Base-by-base conservation (phyloP, 1,140 invertebrate species). In the Proctacanthus coquilletti region DNA sequence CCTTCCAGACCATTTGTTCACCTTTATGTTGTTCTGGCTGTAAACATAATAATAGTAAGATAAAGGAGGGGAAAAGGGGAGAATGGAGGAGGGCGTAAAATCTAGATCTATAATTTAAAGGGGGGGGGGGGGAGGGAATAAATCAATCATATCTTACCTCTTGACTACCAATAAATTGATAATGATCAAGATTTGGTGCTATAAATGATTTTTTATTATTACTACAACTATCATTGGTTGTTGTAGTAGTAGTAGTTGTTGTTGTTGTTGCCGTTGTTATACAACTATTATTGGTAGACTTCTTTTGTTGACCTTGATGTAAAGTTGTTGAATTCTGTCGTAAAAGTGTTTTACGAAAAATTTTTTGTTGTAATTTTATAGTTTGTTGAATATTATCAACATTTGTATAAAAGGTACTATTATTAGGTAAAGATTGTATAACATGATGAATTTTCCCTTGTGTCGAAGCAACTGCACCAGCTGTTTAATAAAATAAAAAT, bases 371-470 rank as follows among this genome's bases (percentile, higher is more conserved):
- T 3, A 80, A 59, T 42, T 74, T 59, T 52, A 81, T 81, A 5
- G 78, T 81, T 49, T 80, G 74, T 43, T 79, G 69, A 10, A 82
- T 55, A 51, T 81, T 79, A 3, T 72, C 75, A 18, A 71, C 68
- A 46, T 80, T 80, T 5, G 78, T 82, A 55, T 80, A 81, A 76
- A 80, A 79, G 0, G 71, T n/a, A n/a, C n/a, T n/a, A n/a, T n/a
- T 72, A 14, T 71, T 64, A 1, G 63, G 60, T 1, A 63, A 50
- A 3, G 66, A 9, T 13, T 27, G 8, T 8, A 13, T n/a, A n/a
- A n/a, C n/a, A n/a, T n/a, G n/a, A n/a, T n/a, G n/a, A n/a, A n/a
- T n/a, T n/a, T n/a, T n/a, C n/a, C n/a, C n/a, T n/a, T n/a, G n/a
- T n/a, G n/a, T n/a, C n/a, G n/a, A n/a, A n/a, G n/a, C n/a, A n/a